Base-by-base conservation (phyloP, 2,888 invertebrate genomes). In the Lasius platythorax region DNA sequence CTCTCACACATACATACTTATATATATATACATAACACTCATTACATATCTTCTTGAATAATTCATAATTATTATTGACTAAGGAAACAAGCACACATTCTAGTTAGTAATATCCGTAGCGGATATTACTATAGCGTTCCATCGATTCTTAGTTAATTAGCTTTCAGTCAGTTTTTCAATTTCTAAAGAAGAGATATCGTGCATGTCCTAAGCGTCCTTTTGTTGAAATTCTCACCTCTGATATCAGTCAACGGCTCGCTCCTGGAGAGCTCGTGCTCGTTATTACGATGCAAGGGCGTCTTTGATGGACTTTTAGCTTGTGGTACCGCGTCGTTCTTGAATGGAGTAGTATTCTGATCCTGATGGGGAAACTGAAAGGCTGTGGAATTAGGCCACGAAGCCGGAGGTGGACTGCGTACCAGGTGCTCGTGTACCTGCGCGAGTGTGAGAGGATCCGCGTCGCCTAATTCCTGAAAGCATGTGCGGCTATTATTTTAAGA, bases 371-470 rank as follows among this genome's bases (percentile, higher is more conserved):
- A 96, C 88, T 96, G 95, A 92, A 96, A 96, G 81, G 96, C 95
- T n/a, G 96, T 96, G 61, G 96, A 96, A 90, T 96, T 95, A 43
- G 97, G 97, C 97, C 97, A 97, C 87, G 96, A 97, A 30, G 96
- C 97, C 0, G 98, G 98, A 3, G 98, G 98, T 43, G 98, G 98
- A 88, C 97, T 97, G 85, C 98, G 96, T 74, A 98, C 97, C 96
- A 98, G 96, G 93, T 98, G 97, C 93, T 98, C 97, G 92, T 98
- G 98, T 82, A 98, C 97, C 95, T 97, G 97, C 87, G 97, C 97
- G 85, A 98, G 95, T 37, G 97, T 97, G 88, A 97, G 93, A 0
- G 97, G 97, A 93, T 97, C 97, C 72, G 97, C 96, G 93, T 97
- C 97, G 28, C 96, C 94, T 72, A 95, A 88, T 90, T 95, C 95